Percentiles rank a stretch among this genome's conserved stretches.
Evolutionary conservation across 1,140 invertebrate genomes (phyloP).

Genomic region (Paraescarpia echinospica): DNA sequence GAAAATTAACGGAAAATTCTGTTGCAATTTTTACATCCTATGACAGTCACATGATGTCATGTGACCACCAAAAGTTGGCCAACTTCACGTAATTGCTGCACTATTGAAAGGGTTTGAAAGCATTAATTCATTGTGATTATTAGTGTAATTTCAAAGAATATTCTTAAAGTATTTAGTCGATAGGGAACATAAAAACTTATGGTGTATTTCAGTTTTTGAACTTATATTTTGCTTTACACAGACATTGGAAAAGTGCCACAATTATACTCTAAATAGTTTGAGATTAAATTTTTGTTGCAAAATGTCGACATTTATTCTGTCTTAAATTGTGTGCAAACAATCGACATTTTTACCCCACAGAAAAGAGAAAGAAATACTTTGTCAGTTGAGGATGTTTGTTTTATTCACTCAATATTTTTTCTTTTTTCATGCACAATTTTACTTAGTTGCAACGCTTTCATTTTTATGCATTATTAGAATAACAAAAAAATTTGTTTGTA

Average conservation of each 20-base stretch:
- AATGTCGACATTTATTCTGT: background rate
- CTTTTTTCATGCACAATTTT: too few relatives aligned
- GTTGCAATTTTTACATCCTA: too few relatives aligned
- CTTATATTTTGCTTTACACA: background rate
- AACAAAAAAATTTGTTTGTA: too few relatives aligned
- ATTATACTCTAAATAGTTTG: background rate
- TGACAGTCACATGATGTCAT: too few relatives aligned
- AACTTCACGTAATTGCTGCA: background rate
- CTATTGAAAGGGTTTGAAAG: background rate
- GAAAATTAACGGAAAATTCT: too few relatives aligned
- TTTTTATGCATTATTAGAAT: too few relatives aligned
- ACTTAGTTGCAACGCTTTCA: too few relatives aligned
- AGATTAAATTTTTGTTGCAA: background rate
- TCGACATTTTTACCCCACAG: too few relatives aligned
- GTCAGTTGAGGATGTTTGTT: background rate
- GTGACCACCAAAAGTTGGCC: background rate
- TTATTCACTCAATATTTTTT: too few relatives aligned
- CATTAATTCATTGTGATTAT: background rate
- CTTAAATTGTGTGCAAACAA: background rate
- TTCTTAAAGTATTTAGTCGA: background rate
- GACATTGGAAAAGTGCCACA: background rate
- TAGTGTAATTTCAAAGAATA: background rate
- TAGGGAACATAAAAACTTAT: background rate
- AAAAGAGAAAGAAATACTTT: background rate
- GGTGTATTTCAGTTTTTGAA: background rate